Base-by-base conservation (phyloP, 2,113 vertebrate genomes). In the Dipodomys spectabilis region DNA sequence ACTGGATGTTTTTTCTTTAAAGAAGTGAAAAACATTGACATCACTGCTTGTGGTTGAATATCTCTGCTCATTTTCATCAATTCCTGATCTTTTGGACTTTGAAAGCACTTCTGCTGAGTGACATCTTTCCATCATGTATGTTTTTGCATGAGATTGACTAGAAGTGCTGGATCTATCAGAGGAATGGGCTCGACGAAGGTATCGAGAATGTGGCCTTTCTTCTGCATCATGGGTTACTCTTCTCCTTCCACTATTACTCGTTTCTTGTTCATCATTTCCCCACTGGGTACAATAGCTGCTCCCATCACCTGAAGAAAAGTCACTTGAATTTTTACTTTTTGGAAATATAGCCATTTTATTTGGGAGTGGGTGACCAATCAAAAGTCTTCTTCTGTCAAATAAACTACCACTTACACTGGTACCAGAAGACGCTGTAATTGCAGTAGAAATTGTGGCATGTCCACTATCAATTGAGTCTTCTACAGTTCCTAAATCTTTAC, bases 381-480 rank as follows among this genome's bases (percentile, higher is more conserved):
- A 90, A 91, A 99, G 97, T 95, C 98, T 97, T 89, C 98, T 98
- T 97, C 98, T 99, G 95, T 98, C 98, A 93, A 99, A 99, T 88
- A 99, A 98, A 82, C 98, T 98, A 60, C 98, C 98, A 88, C 98
- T 97, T 72, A 98, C 97, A 96, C 98, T 98, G 93, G 98, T 96
- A 88, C 97, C 98, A 45, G 99, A 99, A 91, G 98, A 99, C 39
- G 97, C 96, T 0, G 96, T 98, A 90, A 98, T 92, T 53, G 98
- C 98, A 16, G 99, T 99, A 78, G 99, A 99, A 96, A 99, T 99
- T 69, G 99, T 99, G 92, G 99, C 99, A n/a, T 99, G 99, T n/a
- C 99, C 99, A 74, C 99, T 99, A 97, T 99, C 99, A 86, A 99
- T 99, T 2, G 99, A 99, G 60, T 99, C 98, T 83, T 99, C 99